Evolutionary conservation across 2,113 vertebrate genomes (phyloP).

Genomic region (Toxostoma redivivum): DNA sequence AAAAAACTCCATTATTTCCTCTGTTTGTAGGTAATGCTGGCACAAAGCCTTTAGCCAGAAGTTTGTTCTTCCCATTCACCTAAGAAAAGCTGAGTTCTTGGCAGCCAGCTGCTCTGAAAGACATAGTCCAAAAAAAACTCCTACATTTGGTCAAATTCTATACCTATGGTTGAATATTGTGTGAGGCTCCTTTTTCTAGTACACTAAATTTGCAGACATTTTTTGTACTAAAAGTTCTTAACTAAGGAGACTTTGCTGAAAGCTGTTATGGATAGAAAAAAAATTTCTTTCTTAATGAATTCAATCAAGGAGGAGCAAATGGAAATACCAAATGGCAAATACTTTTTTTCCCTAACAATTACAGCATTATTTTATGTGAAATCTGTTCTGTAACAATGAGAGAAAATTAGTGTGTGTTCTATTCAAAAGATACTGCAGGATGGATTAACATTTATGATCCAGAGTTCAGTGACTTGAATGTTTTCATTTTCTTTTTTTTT

Average conservation of each 20-base stretch:
- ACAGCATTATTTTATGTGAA: constrained; percentile 54
- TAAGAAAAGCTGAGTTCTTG: not conserved
- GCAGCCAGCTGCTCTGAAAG: not conserved
- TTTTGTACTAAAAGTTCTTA: not conserved
- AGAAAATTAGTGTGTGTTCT: constrained; percentile 57
- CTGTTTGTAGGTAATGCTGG: not conserved
- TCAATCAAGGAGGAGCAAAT: constrained; percentile 17
- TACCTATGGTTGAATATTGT: not conserved
- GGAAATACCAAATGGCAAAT: constrained; percentile 57
- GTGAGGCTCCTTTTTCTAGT: not conserved
- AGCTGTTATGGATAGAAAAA: not conserved
- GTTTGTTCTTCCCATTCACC: not conserved
- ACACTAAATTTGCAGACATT: not conserved
- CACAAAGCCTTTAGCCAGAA: not conserved
- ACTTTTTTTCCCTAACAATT: not conserved
- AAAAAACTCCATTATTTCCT: not conserved
- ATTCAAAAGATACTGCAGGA: constrained; percentile 45
- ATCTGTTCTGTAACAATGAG: constrained; percentile 67
- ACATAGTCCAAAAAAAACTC: not conserved
- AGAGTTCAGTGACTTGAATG: constrained; percentile 58
- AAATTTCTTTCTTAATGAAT: constrained; percentile 4
- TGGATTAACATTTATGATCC: constrained; percentile 66
- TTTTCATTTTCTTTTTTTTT: constrained; percentile 60
- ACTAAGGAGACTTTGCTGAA: not conserved
- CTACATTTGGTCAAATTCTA: not conserved